Evolutionary conservation across 2,797 vertebrate genomes (phyloP).

Genomic region (Rachycentron canadum): DNA sequence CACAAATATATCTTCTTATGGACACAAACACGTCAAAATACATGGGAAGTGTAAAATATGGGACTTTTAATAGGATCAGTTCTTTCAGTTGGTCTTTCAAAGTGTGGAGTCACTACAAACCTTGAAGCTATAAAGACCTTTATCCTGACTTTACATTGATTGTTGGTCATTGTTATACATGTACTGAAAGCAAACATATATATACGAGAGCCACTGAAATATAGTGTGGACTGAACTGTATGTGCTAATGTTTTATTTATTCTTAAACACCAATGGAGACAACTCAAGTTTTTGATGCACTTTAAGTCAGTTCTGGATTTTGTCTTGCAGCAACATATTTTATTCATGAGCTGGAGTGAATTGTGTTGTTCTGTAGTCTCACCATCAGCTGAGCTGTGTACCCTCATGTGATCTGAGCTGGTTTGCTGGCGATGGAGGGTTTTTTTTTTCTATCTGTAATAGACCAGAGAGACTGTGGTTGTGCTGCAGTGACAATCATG

Average conservation of each 20-base stretch:
- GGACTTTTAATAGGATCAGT: not conserved
- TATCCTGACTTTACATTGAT: conserved; percentile 5
- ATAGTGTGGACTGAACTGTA: not conserved
- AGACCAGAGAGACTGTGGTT: not conserved
- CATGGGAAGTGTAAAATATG: too few species aligned
- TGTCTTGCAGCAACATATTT: conserved; percentile 50
- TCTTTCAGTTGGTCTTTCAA: not conserved
- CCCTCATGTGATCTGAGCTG: not conserved
- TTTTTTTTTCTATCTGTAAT: not conserved
- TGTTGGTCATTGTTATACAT: conserved; percentile 39
- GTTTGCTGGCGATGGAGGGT: not conserved
- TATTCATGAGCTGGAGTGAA: conserved; percentile 47
- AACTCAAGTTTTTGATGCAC: conserved; percentile 14
- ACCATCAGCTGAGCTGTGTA: not conserved
- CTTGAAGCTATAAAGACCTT: not conserved
- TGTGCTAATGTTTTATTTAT: conserved; percentile 48
- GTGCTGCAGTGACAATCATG: not conserved
- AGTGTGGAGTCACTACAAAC: too few species aligned
- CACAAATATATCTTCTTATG: too few species aligned
- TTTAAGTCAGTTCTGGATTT: conserved; percentile 40
- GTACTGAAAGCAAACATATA: not conserved
- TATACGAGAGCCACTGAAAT: conserved; percentile 1
- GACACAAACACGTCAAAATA: too few species aligned
- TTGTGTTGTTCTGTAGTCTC: conserved; percentile 24
- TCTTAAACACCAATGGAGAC: not conserved